Evolutionary conservation across 1,140 invertebrate species (phyloP).

Genomic region (Drosophila sturtevanti): DNA sequence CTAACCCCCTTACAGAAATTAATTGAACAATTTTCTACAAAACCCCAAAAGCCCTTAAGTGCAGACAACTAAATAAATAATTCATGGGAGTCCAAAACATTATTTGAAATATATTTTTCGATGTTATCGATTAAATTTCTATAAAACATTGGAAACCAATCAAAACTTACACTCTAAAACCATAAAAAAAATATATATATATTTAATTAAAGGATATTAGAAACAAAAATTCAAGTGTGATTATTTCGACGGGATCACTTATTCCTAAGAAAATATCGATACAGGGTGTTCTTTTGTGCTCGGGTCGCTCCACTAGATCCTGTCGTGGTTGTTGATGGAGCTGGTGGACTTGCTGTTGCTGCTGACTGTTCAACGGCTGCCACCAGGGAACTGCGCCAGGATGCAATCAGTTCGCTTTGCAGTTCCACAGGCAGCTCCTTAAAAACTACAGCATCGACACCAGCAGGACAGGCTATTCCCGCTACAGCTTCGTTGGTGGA

Average conservation of each 20-base stretch:
- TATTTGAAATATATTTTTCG: background rate
- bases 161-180: background rate
- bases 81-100: background rate
- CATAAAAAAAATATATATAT: background rate
- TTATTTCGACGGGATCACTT: conserved; percentile 81
- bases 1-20: no score
- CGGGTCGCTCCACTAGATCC: conserved; percentile 53
- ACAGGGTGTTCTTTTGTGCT: conserved; percentile 84
- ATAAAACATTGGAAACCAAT: background rate
- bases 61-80: background rate
- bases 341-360: conserved; percentile 20
- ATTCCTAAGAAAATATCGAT: conserved; percentile 87
- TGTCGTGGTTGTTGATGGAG: conserved; percentile 26
- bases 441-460: conserved; percentile 86
- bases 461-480: conserved; percentile 83
- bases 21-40: no score
- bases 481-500: conserved; percentile 45
- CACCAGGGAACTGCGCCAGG: conserved; percentile 84
- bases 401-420: conserved; percentile 85
- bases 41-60: no score
- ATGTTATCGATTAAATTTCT: background rate
- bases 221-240: conserved; percentile 26
- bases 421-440: conserved; percentile 85
- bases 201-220: conserved; percentile 14
- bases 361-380: conserved; percentile 60